Base-by-base conservation (phyloP, 2,888 invertebrate species). In the Miltochrista miniata region DNA sequence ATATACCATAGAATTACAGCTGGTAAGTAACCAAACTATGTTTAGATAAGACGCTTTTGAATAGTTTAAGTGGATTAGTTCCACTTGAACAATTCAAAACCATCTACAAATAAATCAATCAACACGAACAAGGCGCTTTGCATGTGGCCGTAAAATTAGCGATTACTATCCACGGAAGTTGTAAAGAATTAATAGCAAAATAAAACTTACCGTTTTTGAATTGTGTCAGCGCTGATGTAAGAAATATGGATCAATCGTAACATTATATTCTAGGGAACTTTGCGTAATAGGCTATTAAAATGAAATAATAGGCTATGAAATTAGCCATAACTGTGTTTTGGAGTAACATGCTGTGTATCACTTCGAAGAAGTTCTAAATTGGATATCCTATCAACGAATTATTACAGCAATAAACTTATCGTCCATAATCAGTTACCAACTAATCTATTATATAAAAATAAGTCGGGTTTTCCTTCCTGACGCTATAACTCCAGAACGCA, bases 111-210 rank as follows among this genome's bases (percentile, higher is more conserved):
- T 53, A 48, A 53, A 53, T 53, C 48, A 48, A 48, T 52, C 52
- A 52, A 40, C 44, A 44, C 11, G 9, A 29, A 43, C 29, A 2
- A 35, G 14, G 44, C 15, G 36, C 43, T 52, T 44, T 42, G 13
- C 45, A 40, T 46, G 48, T n/a, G 52, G 36, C 37, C 41, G 24
- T 53, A 41, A 53, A 52, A 48, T 36, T 24, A 36, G 48, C 44
- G 38, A 31, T 48, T 36, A 47, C 35, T 37, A 36, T 34, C 44
- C 18, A 31, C 36, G 44, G 52, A 53, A 53, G 52, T 38, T 24
- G 40, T 48, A 37, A 53, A 34, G 13, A 10, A 5, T 12, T 31
- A 51, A 48, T 40, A 39, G 44, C 40, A 36, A 48, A 40, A 36
- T 42, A 41, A 42, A 52, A 13, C 45, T 36, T 11, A 48, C 15